These are phyloP conservation scores for Cydia strobilella DNA, from an alignment of 1,140 invertebrate genomes.

Conservation along the genomic window DNA sequence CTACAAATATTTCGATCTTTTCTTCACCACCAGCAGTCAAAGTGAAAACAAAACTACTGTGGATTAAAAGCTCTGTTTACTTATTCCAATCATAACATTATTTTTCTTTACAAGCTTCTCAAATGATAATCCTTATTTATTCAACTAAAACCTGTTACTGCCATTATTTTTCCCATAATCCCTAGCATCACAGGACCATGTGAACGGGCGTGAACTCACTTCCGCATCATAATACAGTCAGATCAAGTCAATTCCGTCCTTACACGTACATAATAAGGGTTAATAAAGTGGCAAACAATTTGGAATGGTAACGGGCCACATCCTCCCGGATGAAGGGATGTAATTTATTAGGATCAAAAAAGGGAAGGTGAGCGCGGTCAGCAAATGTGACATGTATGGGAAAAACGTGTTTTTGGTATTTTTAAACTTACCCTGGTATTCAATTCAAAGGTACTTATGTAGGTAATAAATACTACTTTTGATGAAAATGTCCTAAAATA, in stretches of 20 bases:
- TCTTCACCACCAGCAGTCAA: background rate
- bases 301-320: conserved; percentile 47
- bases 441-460: too few relatives aligned
- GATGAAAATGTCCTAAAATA: too few relatives aligned
- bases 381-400: background rate
- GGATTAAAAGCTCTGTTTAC: background rate
- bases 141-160: background rate
- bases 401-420: conserved; percentile 39
- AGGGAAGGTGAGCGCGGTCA: conserved; percentile 13
- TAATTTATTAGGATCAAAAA: conserved; percentile 46
- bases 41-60: too few relatives aligned
- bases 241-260: background rate
- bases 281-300: background rate
- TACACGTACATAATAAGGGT: background rate
- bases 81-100: background rate
- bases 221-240: background rate
- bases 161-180: background rate
- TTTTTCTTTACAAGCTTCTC: background rate
- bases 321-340: conserved; percentile 50
- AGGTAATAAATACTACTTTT: too few relatives aligned
- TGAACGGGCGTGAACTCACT: conserved; percentile 26
- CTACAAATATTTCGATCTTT: too few relatives aligned
- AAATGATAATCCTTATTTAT: background rate
- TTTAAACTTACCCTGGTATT: too few relatives aligned
- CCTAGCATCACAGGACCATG: background rate